Base-by-base conservation (phyloP, 2,113 vertebrate species). In the Syngnathus scovelli region DNA sequence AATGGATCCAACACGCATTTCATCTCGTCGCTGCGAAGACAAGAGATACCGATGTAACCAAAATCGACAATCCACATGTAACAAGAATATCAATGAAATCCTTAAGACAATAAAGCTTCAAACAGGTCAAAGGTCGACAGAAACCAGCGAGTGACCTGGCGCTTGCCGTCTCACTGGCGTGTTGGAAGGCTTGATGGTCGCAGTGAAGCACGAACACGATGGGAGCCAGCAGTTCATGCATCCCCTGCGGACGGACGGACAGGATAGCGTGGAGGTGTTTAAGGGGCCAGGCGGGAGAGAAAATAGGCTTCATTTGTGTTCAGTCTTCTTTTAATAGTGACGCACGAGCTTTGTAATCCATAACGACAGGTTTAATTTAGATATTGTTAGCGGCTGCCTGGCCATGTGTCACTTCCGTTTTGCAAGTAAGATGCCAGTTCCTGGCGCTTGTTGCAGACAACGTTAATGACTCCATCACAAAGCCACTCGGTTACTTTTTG, bases 201-300 rank as follows among this genome's bases (percentile, higher is more conserved):
- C 95, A 97, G 87, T 99, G 96, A 16, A 99, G 91, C 75, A 93
- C 94, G 70, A 99, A 99, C 65, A 99, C 91, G 23, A 99, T 93
- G 52, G 97, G 97, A 61, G 97, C 97, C 80, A 99, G 86, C 69
- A 99, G 82, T 90, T 99, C 97, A 21, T 99, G 97, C 97, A 99
- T 99, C 11, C 97, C 97, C 97, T 99, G 71, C 82, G 76, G 54
- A 76, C 21, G 68, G 12, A 48, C 43, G 51, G 19, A n/a, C 12
- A 4, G 59, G 61, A 27, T 33, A 33, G 27, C 3, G 27, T 33
- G 65, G 49, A 27, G 36, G 38, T n/a, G 33, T 54, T 10, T 19
- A 33, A 56, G 65, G 74, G 61, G 71, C 49, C 38, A 60, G 13
- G 16, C 33, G 62, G 60, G 39, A 61, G 62, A 44, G 63, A 68